Percentiles rank a stretch among this genome's conserved stretches.
Evolutionary conservation across 2,888 invertebrate species (phyloP).

Genomic region (Pteria penguin): DNA sequence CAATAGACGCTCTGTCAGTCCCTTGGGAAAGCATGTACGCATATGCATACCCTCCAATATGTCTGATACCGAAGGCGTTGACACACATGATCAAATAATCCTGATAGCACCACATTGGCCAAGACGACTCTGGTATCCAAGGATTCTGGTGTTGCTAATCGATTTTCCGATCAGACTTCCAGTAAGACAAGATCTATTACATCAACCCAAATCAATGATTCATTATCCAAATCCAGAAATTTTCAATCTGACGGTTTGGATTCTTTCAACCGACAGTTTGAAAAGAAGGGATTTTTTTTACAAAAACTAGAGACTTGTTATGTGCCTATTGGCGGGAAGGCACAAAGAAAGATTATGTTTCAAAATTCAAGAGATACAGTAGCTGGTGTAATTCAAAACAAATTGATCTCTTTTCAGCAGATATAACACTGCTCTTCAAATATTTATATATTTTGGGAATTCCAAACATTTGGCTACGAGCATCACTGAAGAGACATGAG

Average conservation of each 20-base stretch:
- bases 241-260: conserved; percentile 16
- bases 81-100: conserved; percentile 31
- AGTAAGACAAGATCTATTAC: conserved; percentile 1
- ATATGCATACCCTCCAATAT: conserved; percentile 36
- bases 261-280: conserved; percentile 21
- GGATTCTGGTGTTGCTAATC: too few species aligned
- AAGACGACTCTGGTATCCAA: conserved; percentile 16
- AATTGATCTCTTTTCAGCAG: conserved; percentile 37
- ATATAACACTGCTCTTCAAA: too few species aligned
- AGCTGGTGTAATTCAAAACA: conserved; percentile 42
- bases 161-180: too few species aligned
- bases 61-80: conserved; percentile 30
- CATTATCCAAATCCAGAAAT: conserved; percentile 11
- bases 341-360: conserved; percentile 31
- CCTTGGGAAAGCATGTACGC: conserved; percentile 22
- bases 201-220: conserved; percentile 6
- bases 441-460: too few species aligned
- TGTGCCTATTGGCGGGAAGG: conserved; percentile 36
- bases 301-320: not conserved
- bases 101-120: conserved; percentile 43
- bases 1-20: conserved; percentile 31
- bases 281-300: too few species aligned
- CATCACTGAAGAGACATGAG: too few species aligned
- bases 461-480: too few species aligned
- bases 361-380: conserved; percentile 37